phyloP scores from a whole-genome alignment of 2,113 vertebrate genomes.

The Pseudorhombus dupliciocellatus region DNA sequence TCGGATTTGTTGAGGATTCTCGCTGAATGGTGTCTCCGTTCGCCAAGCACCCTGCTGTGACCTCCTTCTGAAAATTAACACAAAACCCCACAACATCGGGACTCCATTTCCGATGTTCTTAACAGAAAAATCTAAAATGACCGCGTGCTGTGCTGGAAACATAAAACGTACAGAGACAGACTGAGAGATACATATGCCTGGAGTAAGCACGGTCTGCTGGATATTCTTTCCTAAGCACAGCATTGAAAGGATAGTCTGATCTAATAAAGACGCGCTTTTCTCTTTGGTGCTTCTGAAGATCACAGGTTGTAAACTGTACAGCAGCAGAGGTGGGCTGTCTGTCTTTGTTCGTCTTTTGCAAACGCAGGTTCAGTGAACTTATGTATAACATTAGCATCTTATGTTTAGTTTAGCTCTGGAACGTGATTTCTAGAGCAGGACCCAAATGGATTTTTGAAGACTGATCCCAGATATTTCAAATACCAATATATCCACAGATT shows the following conservation, averaged over 20 bases:
- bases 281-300: background rate
- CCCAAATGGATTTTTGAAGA: no score
- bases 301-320: background rate
- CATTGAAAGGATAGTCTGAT: background rate
- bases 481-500: no score
- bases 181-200: slow-evolving; percentile 7
- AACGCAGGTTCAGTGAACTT: no score
- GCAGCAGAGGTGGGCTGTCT: background rate
- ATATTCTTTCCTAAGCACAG: background rate
- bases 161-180: slow-evolving; percentile 27
- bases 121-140: slow-evolving; percentile 24
- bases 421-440: no score
- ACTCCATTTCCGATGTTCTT: slow-evolving; percentile 2
- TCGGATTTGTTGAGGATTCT: slow-evolving; percentile 58
- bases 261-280: no score
- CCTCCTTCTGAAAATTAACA: slow-evolving; percentile 76
- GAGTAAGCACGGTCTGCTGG: background rate
- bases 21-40: slow-evolving; percentile 48
- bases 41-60: slow-evolving; percentile 72
- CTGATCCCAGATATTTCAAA: no score
- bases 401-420: no score
- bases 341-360: background rate
- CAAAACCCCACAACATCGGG: slow-evolving; percentile 36
- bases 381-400: no score
- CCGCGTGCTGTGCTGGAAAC: slow-evolving; percentile 12